phyloP scores from a whole-genome alignment of 2,797 vertebrate genomes.

The Pseudocheirus occidentalis region DNA sequence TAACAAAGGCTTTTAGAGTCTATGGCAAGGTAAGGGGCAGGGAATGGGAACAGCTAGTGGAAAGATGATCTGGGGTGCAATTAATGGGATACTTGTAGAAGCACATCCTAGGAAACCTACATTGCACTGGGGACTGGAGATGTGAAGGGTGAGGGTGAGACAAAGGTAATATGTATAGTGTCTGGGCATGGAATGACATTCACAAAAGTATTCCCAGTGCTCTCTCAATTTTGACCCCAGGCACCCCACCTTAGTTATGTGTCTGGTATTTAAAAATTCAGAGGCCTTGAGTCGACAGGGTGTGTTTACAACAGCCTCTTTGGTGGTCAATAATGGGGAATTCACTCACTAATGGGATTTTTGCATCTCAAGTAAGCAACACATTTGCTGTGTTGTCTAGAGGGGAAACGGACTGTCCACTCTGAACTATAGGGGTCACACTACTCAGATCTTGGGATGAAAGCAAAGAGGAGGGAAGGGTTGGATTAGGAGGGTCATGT shows the following conservation, averaged over 20 bases:
- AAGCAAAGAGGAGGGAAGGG: neutral
- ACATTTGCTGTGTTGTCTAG: neutral
- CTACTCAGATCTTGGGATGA: neutral
- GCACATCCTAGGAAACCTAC: neutral
- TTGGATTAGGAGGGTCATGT: neutral
- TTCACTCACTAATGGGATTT: neutral
- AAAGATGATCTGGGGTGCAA: neutral
- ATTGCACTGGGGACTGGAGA: neutral
- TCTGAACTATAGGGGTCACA: neutral
- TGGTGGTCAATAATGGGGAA: neutral
- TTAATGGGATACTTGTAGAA: neutral
- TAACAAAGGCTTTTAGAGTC: neutral
- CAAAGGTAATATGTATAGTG: neutral
- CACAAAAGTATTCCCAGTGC: neutral
- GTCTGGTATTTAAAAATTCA: neutral
- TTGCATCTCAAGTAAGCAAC: conserved; percentile 5
- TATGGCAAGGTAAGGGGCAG: neutral
- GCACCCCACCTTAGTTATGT: neutral
- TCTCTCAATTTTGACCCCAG: neutral
- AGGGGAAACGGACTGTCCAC: neutral
- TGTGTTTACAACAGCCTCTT: neutral
- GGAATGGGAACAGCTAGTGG: neutral
- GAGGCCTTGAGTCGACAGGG: neutral
- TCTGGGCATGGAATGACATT: neutral
- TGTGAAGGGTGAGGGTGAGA: neutral